Percentiles rank a stretch among this genome's conserved stretches.
Conservation (phyloP, 2,888 invertebrate species). For the Blastobasis adustella region DNA sequence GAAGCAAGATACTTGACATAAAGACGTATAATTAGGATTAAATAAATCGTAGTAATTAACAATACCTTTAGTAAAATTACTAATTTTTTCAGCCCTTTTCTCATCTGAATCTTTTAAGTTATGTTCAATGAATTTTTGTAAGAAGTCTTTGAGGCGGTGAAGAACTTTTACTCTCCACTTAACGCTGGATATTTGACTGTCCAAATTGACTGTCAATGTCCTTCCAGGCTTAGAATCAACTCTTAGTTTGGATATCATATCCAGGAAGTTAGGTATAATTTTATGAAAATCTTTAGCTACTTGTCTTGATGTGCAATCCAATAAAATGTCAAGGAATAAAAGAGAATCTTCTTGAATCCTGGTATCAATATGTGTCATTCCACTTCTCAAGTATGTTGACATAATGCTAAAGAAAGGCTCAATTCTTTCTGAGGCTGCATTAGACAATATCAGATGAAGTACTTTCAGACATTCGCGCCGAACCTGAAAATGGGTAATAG, state of each 20-base stretch:
- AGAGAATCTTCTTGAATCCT: slow-evolving; percentile 90
- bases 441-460: slow-evolving; percentile 62
- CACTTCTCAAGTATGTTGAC: slow-evolving; percentile 87
- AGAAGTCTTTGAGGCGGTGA: slow-evolving; percentile 77
- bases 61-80: slow-evolving; percentile 36
- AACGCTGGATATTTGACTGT: slow-evolving; percentile 82
- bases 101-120: slow-evolving; percentile 25
- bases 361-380: slow-evolving; percentile 91
- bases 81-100: slow-evolving; percentile 18
- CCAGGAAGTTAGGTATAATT: slow-evolving; percentile 86
- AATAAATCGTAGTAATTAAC: slow-evolving; percentile 45
- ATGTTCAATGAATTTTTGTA: slow-evolving; percentile 45
- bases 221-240: slow-evolving; percentile 79
- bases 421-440: slow-evolving; percentile 61
- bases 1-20: slow-evolving; percentile 56
- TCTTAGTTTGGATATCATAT: slow-evolving; percentile 86
- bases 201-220: slow-evolving; percentile 80
- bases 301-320: slow-evolving; percentile 78
- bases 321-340: slow-evolving; percentile 83
- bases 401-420: slow-evolving; percentile 85
- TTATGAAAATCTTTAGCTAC: slow-evolving; percentile 80
- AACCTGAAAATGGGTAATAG: slow-evolving; percentile 49
- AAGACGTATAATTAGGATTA: slow-evolving; percentile 39
- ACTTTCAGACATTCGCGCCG: slow-evolving; percentile 75
- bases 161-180: slow-evolving; percentile 88